Conservation (phyloP, 1,140 invertebrate genomes). For the Babylonia areolata region DNA sequence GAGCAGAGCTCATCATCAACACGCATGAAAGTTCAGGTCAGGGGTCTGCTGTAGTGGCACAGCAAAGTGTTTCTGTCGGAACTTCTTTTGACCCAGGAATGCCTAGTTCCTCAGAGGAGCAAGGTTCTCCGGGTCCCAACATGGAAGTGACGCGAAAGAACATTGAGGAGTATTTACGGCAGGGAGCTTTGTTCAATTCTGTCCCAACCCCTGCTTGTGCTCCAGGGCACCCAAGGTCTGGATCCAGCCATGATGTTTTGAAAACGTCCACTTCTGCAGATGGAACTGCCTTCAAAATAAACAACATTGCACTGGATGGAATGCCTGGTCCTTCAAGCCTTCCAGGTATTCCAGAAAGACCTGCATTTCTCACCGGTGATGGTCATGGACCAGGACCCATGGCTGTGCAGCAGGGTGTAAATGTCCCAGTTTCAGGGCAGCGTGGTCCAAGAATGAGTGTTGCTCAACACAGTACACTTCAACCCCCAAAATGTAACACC, state of each 20-base stretch:
- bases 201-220: conserved; percentile 40
- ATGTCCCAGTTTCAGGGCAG: neutral
- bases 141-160: conserved; percentile 73
- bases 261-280: conserved; percentile 70
- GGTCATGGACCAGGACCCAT: neutral
- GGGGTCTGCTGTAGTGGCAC: conserved; percentile 37
- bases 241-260: conserved; percentile 47
- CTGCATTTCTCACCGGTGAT: neutral
- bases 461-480: neutral
- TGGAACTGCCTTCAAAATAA: conserved; percentile 66
- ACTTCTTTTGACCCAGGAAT: conserved; percentile 54
- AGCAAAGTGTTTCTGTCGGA: conserved; percentile 61
- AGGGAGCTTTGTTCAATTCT: conserved; percentile 32
- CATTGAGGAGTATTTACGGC: conserved; percentile 73
- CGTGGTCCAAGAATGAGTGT: neutral
- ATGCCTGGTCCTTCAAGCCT: neutral
- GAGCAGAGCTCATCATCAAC: conserved; percentile 86
- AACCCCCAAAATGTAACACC: neutral
- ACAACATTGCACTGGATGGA: conserved; percentile 56
- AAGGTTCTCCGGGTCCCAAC: conserved; percentile 65
- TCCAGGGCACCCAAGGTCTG: conserved; percentile 58
- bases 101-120: conserved; percentile 53
- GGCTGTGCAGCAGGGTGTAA: conserved; percentile 44
- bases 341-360: neutral
- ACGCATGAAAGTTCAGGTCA: conserved; percentile 65